phyloP scores from a whole-genome alignment of 1,140 invertebrate species.

The Marisa cornuarietis region DNA sequence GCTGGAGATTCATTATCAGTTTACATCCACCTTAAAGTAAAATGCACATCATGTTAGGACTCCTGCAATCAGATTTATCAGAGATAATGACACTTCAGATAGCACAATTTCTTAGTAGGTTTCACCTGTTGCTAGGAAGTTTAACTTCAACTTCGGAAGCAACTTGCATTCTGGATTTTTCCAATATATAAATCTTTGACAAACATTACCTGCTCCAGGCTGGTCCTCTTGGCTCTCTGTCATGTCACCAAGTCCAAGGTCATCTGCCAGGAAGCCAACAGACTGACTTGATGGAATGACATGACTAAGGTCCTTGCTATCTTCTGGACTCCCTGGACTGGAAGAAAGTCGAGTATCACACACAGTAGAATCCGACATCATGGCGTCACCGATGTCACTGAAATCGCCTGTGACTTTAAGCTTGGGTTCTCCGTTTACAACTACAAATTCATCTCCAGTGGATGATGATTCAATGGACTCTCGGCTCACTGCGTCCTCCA shows the following conservation, averaged over 20 bases:
- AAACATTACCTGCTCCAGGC: constrained; percentile 8
- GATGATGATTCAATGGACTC: constrained; percentile 84
- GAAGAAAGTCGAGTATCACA: constrained; percentile 27
- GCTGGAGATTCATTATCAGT: no score
- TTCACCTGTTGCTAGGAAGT: no score
- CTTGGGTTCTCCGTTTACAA: constrained; percentile 76
- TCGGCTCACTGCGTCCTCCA: constrained; percentile 83
- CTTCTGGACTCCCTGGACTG: constrained; percentile 28
- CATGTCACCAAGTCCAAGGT: constrained; percentile 7
- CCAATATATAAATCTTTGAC: no score
- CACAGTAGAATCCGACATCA: constrained; percentile 70
- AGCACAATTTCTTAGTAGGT: no score
- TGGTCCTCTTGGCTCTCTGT: constrained; percentile 10
- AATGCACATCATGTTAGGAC: no score
- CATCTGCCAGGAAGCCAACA: constrained; percentile 37
- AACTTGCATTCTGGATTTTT: no score
- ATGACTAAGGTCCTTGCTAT: constrained; percentile 38
- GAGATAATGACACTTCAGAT: no score
- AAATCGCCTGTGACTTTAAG: constrained; percentile 82
- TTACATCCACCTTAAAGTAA: no score
- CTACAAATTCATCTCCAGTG: constrained; percentile 86
- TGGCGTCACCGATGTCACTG: constrained; percentile 78
- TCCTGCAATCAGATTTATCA: no score
- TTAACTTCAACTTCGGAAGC: no score
- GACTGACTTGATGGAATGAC: constrained; percentile 58